A percentile compares a stretch with the other conserved stretches of the same genome.
These are phyloP conservation scores for Bungarus multicinctus DNA, from an alignment of 2,113 vertebrate species.

Conservation along the genomic window DNA sequence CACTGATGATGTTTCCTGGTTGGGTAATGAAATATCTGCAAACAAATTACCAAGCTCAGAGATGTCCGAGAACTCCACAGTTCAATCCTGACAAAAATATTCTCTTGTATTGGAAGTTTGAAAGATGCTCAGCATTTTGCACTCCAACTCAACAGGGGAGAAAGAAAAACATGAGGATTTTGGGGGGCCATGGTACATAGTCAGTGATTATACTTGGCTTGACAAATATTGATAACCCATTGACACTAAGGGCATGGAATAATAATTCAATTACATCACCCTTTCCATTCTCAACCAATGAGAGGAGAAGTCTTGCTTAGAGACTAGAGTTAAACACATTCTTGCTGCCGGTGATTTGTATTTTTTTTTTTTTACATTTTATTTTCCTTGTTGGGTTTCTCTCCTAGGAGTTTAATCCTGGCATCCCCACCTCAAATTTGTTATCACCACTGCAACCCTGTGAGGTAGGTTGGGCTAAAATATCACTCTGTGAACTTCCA, in stretches of 20 bases:
- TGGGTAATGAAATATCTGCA: background rate
- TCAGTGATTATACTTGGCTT: background rate
- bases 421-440: background rate
- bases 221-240: background rate
- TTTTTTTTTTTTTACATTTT: background rate
- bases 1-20: background rate
- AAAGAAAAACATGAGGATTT: background rate
- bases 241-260: background rate
- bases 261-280: background rate
- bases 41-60: background rate
- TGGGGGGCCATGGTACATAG: too few species aligned
- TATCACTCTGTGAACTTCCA: background rate
- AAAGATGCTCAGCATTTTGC: background rate
- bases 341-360: background rate
- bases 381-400: background rate
- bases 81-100: background rate
- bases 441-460: background rate
- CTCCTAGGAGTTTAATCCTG: background rate
- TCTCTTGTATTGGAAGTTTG: background rate
- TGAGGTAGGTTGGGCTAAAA: background rate
- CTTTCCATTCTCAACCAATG: background rate
- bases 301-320: background rate
- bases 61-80: background rate
- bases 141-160: background rate
- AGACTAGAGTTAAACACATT: conserved; percentile 25